phyloP scores from a whole-genome alignment of 2,113 vertebrate species.

The Coptodon rendalli region DNA sequence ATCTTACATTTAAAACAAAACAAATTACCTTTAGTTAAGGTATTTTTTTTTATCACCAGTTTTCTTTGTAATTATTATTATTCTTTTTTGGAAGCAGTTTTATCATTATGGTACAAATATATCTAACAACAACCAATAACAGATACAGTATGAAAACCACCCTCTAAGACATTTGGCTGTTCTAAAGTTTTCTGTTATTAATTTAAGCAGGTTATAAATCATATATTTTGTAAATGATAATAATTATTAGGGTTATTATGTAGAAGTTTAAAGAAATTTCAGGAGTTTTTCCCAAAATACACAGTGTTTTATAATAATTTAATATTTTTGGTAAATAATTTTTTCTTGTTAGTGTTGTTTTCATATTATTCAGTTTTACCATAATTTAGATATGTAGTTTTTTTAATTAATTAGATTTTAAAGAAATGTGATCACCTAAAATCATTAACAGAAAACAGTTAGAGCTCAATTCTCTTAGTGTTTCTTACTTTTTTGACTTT shows the following conservation, averaged over 20 bases:
- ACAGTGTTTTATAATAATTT: not conserved
- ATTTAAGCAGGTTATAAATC: not conserved
- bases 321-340: not conserved
- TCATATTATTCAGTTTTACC: not conserved
- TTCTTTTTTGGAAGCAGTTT: not conserved
- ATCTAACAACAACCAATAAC: not conserved
- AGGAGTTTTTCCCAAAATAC: not conserved
- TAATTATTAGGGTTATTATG: not conserved
- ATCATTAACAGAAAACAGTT: not conserved
- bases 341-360: not conserved
- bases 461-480: not conserved
- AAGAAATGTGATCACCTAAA: not conserved
- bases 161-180: not conserved
- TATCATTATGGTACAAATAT: not conserved
- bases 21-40: not conserved
- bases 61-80: not conserved
- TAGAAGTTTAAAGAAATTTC: not conserved
- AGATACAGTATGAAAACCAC: not conserved
- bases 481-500: not conserved
- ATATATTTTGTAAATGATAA: not conserved
- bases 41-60: not conserved
- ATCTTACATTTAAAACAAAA: not conserved
- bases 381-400: not conserved
- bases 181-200: not conserved
- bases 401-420: not conserved